Base-by-base conservation (phyloP, 1,140 invertebrate species). In the Lordiphosa stackelbergi region DNA sequence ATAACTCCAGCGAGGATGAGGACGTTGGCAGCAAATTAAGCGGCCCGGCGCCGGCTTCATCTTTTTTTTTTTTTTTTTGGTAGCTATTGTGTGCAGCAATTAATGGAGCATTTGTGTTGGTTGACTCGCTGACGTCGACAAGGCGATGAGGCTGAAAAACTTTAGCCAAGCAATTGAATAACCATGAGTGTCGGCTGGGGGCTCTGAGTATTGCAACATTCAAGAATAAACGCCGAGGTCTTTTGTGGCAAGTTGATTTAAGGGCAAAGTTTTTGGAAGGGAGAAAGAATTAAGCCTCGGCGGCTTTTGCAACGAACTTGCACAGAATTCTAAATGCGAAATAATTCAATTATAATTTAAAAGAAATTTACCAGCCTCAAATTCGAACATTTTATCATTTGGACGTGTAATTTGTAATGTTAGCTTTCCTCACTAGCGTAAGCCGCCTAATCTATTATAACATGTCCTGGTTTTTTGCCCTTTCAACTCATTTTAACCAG, bases 1-100 rank as follows among this genome's bases (percentile, higher is more conserved):
- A 78, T 78, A 79, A 70, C 70, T 79, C 69, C 69, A 66, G 54
- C 42, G 49, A 66, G 38, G 16, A 57, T 38, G 49, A 66, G 38
- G 16, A 57, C n/a, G 37, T 11, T 53, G 55, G 63, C 63, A 75
- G 66, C 68, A 71, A 68, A 77, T 77, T 77, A 77, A 77, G 73
- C 63, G 43, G 58, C 51, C 49, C 24, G 34, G 40, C 48, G 34
- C 49, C 24, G 38, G 5, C 11, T 41, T 41, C 12, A 19, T 41
- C 12, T 16, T 16, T 16, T 16, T 16, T 16, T 16, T 16, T 16
- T 41, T 12, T 42, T 42, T 19, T 4, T 8, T 19, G 8, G 40
- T 10, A 5, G 4, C 24, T 59, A 74, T 73, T 73, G 65, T 74
- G 71, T 45, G 58, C 51, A 53, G 63, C 73, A 73, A 77, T 77